Evolutionary conservation across 1,140 invertebrate species (phyloP), one percentile per base, ranked within the genome.

Genomic region (Steinernema khuongi): DNA sequence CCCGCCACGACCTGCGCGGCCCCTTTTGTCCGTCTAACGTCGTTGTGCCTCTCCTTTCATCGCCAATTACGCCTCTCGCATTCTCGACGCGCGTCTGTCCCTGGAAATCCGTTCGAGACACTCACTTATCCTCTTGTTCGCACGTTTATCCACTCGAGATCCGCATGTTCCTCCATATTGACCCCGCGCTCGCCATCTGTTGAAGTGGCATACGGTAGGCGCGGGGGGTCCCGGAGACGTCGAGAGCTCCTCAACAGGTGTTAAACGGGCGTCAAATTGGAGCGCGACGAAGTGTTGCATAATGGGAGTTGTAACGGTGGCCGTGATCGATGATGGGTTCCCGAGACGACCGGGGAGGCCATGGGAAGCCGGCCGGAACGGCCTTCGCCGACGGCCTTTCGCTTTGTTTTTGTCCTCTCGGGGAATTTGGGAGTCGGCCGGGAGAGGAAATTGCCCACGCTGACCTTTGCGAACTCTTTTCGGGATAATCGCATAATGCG

Each of bases 291-390:
- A 60, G 50, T 31, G 44, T 33, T 50, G 70, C 44, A 71, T 44
- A 31, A 70, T 71, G 31, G n/a, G n/a, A 71, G 30, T 71, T 71
- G 30, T 71, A 70, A 67, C 70, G 26, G n/a, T 70, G 44, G n/a
- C 26, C 7, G 4, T 50, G 29, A 71, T 71, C 60, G 70, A 32
- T 44, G 30, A 26, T 29, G 69, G 60, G 7, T 41, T 41, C 7
- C 4, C 26, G 14, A 14, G 50, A 7, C 14, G 14, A 4, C 33
- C 7, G 11, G 68, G 4, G 50, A 41, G n/a, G 36, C 36, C 7
- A n/a, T n/a, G 36, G 36, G 36, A 41, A 41, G 36, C 4, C 22
- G 50, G 50, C 50, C 50, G n/a, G n/a, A n/a, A n/a, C n/a, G n/a
- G n/a, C n/a, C 26, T 60, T 2, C n/a, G 36, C 11, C 50, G 11